phyloP scores from a whole-genome alignment of 2,797 vertebrate species.

The Acanthiza pusilla region DNA sequence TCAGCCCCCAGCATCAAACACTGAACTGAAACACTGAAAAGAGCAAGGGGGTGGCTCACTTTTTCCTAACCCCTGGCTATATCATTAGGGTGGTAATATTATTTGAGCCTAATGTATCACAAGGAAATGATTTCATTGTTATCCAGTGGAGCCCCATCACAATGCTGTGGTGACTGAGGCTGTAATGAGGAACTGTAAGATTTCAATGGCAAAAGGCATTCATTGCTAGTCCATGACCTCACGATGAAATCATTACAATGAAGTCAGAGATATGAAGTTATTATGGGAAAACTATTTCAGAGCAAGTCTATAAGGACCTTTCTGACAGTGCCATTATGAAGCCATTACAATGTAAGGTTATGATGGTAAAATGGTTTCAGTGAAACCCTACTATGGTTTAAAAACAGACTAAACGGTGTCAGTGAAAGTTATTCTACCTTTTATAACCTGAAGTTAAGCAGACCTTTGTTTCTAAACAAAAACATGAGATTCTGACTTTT shows the following conservation, averaged over 20 bases:
- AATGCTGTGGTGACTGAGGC: not conserved
- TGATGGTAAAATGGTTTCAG: conserved; percentile 36
- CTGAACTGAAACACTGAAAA: not conserved
- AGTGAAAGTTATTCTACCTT: conserved; percentile 4
- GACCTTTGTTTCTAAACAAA: not conserved
- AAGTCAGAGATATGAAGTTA: conserved; percentile 43
- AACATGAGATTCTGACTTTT: conserved; percentile 6
- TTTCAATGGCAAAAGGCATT: conserved; percentile 32
- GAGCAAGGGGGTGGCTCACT: not conserved
- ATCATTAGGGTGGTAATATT: conserved; percentile 10
- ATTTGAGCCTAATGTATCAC: conserved; percentile 13
- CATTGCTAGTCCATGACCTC: conserved; percentile 51
- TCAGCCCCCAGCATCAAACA: conserved; percentile 13
- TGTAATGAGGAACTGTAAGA: conserved; percentile 42
- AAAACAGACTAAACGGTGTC: conserved; percentile 38
- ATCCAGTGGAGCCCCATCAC: not conserved
- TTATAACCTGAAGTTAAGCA: not conserved
- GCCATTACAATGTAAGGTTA: conserved; percentile 26
- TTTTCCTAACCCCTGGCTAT: not conserved
- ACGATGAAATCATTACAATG: conserved; percentile 55
- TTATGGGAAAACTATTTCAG: conserved; percentile 44
- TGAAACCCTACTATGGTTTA: conserved; percentile 20
- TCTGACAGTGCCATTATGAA: conserved; percentile 13
- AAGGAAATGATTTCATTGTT: conserved; percentile 18
- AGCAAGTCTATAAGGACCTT: conserved; percentile 18